Percentiles rank a stretch among this genome's conserved stretches.
phyloP scores from a whole-genome alignment of 2,113 vertebrate genomes.

The Bettongia penicillata region DNA sequence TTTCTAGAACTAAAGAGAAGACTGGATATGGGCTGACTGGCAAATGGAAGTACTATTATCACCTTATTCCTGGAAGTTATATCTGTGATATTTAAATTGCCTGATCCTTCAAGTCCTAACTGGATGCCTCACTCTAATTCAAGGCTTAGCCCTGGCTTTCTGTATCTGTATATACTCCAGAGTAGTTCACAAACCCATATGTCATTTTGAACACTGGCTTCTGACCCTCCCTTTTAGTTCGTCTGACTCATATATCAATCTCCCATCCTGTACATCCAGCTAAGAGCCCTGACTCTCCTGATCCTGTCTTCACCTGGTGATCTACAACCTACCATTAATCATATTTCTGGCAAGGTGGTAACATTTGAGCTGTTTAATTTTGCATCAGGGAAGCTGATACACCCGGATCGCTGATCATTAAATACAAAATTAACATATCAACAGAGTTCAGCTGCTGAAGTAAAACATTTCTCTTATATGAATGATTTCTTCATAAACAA shows the following conservation, averaged over 20 bases:
- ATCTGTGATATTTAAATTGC: not conserved
- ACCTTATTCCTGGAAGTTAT: not conserved
- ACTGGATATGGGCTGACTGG: no score
- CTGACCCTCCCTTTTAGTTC: not conserved
- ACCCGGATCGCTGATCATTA: not conserved
- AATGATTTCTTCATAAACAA: not conserved
- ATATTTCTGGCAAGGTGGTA: not conserved
- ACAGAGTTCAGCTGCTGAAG: not conserved
- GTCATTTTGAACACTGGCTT: not conserved
- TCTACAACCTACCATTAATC: not conserved
- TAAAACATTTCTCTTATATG: not conserved
- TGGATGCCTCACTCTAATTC: not conserved
- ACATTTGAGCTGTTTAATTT: not conserved
- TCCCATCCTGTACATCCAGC: not conserved
- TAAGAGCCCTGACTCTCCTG: not conserved
- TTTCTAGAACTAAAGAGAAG: no score
- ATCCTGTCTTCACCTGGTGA: not conserved
- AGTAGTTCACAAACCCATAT: not conserved
- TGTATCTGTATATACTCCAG: not conserved
- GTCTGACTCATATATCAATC: not conserved
- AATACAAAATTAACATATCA: not conserved
- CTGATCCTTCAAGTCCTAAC: not conserved
- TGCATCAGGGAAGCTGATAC: not conserved
- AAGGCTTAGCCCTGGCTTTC: not conserved
- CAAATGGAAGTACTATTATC: no score